Base-by-base conservation (phyloP, 2,888 invertebrate genomes). In the Cryptophagus acutangulus region DNA sequence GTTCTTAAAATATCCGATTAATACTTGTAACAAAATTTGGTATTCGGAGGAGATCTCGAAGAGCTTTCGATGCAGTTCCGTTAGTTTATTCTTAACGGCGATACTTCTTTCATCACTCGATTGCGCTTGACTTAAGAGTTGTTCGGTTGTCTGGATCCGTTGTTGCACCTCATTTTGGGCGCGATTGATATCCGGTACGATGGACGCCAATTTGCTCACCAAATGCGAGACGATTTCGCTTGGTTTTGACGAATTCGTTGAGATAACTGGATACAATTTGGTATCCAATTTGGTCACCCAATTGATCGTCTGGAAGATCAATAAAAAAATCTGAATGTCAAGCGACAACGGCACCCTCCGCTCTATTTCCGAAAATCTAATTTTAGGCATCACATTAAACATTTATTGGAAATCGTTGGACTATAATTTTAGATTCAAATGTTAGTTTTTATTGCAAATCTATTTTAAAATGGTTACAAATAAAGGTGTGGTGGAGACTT, bases 211-310 rank as follows among this genome's bases (percentile, higher is more conserved):
- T 59, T 80, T 80, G 34, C 73, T 72, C 51, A 77, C 74, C 5
- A 83, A 71, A 57, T 76, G 75, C 17, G 69, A 62, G 20, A 75
- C 66, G 47, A 84, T 70, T 33, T 74, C 74, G 46, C 70, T 71
- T 9, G 82, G 76, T 49, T 76, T 74, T 30, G 75, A 73, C 2
- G 81, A 75, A 43, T 75, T 72, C 10, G 78, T 76, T 33, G 78
- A 81, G 49, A 87, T 78, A 33, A 84, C 76, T 14, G 87, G 87
- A 73, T 86, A 87, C 41, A 87, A 69, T 58, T 85, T 82, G 33
- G 77, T 75, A 60, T 84, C 82, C 57, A 85, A 72, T 66, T 81
- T 78, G 2, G 80, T 75, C 52, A 79, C 78, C 74, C 78, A 79
- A 51, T 76, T 76, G 48, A 82, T 74, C 14, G 78, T 80, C 82